Conservation (phyloP, 2,113 vertebrate species). For the Tenrec ecaudatus region DNA sequence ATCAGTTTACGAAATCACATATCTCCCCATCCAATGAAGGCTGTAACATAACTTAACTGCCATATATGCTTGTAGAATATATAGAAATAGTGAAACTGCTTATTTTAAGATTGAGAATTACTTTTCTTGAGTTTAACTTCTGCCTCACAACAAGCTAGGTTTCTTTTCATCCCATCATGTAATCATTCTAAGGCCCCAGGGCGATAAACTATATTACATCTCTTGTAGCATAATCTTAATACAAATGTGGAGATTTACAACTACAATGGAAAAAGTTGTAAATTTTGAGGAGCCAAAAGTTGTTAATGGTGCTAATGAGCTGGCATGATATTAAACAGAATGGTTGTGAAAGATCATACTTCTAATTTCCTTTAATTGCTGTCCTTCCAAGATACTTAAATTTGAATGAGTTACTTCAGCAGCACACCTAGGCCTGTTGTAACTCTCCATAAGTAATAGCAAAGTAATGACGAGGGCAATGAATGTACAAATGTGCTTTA, state of each 20-base stretch:
- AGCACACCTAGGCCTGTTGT: not conserved
- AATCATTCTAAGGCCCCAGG: not conserved
- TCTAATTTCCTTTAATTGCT: not conserved
- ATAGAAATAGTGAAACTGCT: no score
- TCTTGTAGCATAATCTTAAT: not conserved
- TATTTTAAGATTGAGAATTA: not conserved
- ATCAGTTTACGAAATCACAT: not conserved
- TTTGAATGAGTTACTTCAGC: not conserved
- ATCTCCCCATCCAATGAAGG: not conserved
- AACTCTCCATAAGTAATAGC: not conserved
- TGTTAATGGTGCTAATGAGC: constrained; percentile 18
- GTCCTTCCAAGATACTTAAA: not conserved
- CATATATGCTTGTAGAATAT: no score
- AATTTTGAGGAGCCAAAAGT: not conserved
- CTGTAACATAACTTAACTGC: not conserved
- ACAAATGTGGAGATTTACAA: not conserved
- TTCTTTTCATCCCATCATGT: not conserved
- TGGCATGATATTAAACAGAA: constrained; percentile 1
- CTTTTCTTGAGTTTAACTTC: not conserved
- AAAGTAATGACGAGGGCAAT: no score
- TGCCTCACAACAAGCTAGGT: not conserved
- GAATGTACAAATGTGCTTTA: no score
- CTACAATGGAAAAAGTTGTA: not conserved
- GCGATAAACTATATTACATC: not conserved
- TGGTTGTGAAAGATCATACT: not conserved